Evolutionary conservation across 23 tunicate genomes (phyloP), one percentile per base, ranked within the genome.

Genomic region (Diplosoma virens): DNA sequence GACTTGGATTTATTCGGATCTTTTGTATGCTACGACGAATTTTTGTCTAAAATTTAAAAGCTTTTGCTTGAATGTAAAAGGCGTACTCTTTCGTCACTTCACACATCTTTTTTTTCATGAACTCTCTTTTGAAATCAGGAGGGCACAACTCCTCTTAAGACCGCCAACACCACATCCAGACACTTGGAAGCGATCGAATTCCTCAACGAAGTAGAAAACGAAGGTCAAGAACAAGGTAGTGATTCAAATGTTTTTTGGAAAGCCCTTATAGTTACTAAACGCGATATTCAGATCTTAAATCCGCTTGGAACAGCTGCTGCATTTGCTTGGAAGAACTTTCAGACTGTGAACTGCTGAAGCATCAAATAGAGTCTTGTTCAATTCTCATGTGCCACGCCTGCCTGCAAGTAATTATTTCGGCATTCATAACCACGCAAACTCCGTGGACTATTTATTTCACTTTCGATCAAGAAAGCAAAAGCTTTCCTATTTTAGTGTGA

Each of bases 261-360:
- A n/a, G n/a, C n/a, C n/a, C n/a, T n/a, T n/a, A n/a, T 41, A 41
- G 50, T 14, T 41, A 14, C 11, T 41, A 7, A 14, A 41, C 11
- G 50, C 14, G 50, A 41, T 41, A 41, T 41, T 41, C 50, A 41
- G 11, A 14, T 41, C 14, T 14, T 22, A 22, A 67, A 35, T 11
- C 52, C 3, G 59, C 84, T 0, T 81, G 86, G 86, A 81, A 81
- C 47, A 71, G 79, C 46, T 81, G 86, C 33, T 81, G 86, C 52
- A 81, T 81, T 37, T 81, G 86, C 26, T 37, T 81, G 35, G 86
- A 81, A 30, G 86, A 81, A 18, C 58, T 81, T 14, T 37, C 86
- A 6, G 86, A 81, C 41, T 6, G 54, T 22, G 86, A 81, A 46
- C 37, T 81, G 16, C 72, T 81, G 5, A 58, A 48, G 1, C 86